A percentile compares a stretch with the other conserved stretches of the same genome.
phyloP scores from a whole-genome alignment of 1,140 invertebrate genomes.

The Drosophila rufa region DNA sequence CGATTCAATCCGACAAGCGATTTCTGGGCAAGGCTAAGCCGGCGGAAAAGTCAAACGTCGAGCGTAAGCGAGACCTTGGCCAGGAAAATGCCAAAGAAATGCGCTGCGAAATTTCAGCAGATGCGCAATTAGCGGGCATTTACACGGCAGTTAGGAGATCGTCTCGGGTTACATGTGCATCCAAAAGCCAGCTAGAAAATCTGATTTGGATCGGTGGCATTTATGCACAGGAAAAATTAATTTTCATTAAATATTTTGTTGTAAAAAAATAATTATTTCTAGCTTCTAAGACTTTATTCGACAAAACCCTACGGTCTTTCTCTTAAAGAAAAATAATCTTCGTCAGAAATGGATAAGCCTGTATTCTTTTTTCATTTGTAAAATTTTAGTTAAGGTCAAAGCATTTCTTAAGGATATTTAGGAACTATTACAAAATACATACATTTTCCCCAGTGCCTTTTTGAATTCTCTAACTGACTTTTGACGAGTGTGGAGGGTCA shows the following conservation, averaged over 20 bases:
- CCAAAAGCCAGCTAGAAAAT: slow-evolving; percentile 6
- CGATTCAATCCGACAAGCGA: slow-evolving; percentile 34
- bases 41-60: slow-evolving; percentile 38
- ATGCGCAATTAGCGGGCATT: slow-evolving; percentile 77
- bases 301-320: not conserved
- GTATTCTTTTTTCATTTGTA: too few species aligned
- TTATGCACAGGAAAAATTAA: slow-evolving; percentile 6
- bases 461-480: slow-evolving; percentile 57
- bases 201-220: slow-evolving; percentile 12
- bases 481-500: slow-evolving; percentile 54
- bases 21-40: slow-evolving; percentile 41
- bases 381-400: too few species aligned
- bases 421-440: not conserved
- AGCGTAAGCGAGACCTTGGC: slow-evolving; percentile 50
- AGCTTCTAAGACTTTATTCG: not conserved
- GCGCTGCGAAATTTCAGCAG: slow-evolving; percentile 55
- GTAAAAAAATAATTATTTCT: not conserved
- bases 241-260: not conserved
- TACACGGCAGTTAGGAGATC: slow-evolving; percentile 33
- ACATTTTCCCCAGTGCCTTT: slow-evolving; percentile 7
- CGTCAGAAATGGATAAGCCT: not conserved
- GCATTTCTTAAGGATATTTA: too few species aligned
- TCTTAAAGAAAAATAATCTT: too few species aligned
- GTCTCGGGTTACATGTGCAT: slow-evolving; percentile 56
- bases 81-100: slow-evolving; percentile 23